Conservation (phyloP, 2,113 vertebrate species). For the Athene noctua region DNA sequence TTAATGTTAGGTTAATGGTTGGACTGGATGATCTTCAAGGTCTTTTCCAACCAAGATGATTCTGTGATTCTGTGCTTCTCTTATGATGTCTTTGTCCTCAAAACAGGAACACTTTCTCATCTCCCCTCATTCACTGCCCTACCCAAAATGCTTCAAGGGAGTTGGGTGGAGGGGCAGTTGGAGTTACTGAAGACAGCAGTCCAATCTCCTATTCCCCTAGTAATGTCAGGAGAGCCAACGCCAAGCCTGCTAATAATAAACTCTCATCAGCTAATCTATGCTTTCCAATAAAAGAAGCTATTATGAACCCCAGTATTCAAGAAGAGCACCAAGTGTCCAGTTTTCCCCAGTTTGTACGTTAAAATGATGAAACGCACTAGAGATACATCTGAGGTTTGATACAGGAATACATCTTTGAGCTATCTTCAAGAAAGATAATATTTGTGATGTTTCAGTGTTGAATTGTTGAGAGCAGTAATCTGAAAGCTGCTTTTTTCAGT, state of each 20-base stretch:
- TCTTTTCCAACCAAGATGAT: no score
- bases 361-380: neutral
- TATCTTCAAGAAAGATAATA: neutral
- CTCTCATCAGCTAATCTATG: neutral
- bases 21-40: no score
- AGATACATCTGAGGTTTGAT: neutral
- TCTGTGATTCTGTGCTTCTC: no score
- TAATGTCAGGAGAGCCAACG: neutral
- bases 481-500: neutral
- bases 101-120: neutral
- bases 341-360: neutral
- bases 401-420: neutral
- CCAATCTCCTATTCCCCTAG: neutral
- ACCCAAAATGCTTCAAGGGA: neutral
- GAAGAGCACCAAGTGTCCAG: neutral
- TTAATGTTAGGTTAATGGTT: no score
- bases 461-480: neutral
- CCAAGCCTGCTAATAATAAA: neutral
- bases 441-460: neutral
- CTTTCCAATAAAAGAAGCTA: neutral
- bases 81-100: neutral
- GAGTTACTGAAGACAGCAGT: neutral
- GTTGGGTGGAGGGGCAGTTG: neutral
- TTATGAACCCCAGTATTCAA: neutral
- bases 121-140: neutral